phyloP scores from a whole-genome alignment of 2,113 vertebrate species.

The Dasyurus viverrinus region DNA sequence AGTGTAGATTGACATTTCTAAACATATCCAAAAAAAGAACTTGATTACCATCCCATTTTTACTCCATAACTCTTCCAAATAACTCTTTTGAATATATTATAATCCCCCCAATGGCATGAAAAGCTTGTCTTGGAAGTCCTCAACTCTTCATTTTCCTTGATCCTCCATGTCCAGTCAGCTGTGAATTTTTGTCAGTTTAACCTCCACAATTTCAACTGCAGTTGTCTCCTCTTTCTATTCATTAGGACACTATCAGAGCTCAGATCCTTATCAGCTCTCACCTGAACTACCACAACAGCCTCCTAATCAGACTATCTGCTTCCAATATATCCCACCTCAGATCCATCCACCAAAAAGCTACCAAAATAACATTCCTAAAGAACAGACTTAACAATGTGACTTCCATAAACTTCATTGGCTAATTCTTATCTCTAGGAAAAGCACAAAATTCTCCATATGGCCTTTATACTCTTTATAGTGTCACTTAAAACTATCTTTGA shows the following conservation, averaged over 20 bases:
- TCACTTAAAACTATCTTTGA: background rate
- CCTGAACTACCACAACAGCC: background rate
- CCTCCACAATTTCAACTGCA: background rate
- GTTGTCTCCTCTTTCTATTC: background rate
- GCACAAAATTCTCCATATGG: background rate
- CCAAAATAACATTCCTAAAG: background rate
- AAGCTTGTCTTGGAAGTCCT: background rate
- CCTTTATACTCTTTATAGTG: background rate
- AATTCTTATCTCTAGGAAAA: background rate
- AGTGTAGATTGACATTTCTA: background rate
- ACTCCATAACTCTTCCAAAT: background rate
- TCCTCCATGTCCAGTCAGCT: no score
- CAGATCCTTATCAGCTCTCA: background rate
- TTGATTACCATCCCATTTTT: background rate
- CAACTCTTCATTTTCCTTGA: background rate
- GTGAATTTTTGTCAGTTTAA: background rate
- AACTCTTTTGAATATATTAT: background rate
- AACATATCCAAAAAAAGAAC: background rate
- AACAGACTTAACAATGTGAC: background rate
- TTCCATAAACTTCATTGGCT: background rate
- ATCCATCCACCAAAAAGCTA: background rate
- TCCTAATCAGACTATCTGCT: background rate
- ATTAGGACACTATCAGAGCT: background rate
- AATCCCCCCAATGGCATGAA: no score
- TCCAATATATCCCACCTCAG: background rate